These are phyloP conservation scores for Pandemis cinnamomeana DNA, from an alignment of 2,888 invertebrate species.

Conservation along the genomic window DNA sequence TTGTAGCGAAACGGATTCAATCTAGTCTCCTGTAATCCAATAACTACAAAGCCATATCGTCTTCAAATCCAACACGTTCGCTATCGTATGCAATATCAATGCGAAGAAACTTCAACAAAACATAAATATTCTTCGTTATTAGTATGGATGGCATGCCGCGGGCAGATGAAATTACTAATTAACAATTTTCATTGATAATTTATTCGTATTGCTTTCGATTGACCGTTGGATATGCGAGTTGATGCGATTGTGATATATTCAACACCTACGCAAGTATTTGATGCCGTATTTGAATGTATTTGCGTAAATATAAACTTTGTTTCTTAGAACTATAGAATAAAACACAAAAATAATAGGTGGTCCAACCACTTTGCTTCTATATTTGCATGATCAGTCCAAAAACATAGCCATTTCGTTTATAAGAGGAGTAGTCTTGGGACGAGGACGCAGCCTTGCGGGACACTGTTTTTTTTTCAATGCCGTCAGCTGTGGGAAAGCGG, in stretches of 20 bases:
- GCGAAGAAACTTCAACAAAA: slow-evolving; percentile 33
- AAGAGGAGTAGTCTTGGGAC: slow-evolving; percentile 28
- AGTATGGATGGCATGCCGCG: slow-evolving; percentile 32
- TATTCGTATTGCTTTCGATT: slow-evolving; percentile 37
- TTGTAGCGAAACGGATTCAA: too few species aligned
- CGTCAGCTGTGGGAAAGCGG: slow-evolving; percentile 11
- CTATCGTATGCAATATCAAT: not conserved
- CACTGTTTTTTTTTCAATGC: slow-evolving; percentile 18
- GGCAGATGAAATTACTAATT: slow-evolving; percentile 36
- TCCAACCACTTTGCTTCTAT: slow-evolving; percentile 41
- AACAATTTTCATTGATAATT: slow-evolving; percentile 38
- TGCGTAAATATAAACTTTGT: too few species aligned
- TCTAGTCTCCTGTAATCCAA: too few species aligned
- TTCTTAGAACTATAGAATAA: slow-evolving; percentile 11
- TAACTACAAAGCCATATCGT: too few species aligned
- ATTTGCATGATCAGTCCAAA: slow-evolving; percentile 36
- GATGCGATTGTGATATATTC: slow-evolving; percentile 12
- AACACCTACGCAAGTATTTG: not conserved
- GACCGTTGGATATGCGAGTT: slow-evolving; percentile 30
- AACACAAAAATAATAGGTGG: slow-evolving; percentile 25
- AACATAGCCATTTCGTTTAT: slow-evolving; percentile 18
- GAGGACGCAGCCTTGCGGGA: slow-evolving; percentile 11
- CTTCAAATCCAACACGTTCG: not conserved
- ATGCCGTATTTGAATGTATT: too few species aligned
- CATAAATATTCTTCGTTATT: slow-evolving; percentile 21